phyloP scores from a whole-genome alignment of 2,888 invertebrate genomes.

The Ashinkailepas kermadecensis region DNA sequence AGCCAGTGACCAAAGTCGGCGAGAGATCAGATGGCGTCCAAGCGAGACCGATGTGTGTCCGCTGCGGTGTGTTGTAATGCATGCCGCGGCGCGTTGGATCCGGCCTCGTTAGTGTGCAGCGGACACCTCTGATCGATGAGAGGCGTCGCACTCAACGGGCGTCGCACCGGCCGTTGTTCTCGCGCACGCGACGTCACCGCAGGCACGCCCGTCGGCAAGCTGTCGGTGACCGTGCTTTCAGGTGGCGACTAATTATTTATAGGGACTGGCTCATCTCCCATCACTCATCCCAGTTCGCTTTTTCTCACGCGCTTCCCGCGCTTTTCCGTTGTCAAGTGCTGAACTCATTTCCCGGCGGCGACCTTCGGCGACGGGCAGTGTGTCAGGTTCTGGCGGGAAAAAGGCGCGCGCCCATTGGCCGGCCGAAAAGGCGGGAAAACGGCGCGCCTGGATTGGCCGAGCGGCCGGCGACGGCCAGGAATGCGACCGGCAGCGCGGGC shows the following conservation, averaged over 20 bases:
- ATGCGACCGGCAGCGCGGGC: not conserved
- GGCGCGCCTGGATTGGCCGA: not conserved
- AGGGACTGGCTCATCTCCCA: not conserved
- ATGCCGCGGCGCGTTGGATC: not conserved
- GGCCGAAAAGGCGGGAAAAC: conserved; percentile 5
- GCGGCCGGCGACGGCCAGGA: not conserved
- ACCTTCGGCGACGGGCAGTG: not conserved
- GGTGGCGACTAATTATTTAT: conserved; percentile 3
- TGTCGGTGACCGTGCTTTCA: not conserved
- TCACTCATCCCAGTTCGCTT: not conserved
- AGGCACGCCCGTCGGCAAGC: no score
- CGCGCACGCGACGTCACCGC: not conserved
- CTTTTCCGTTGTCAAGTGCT: conserved; percentile 1
- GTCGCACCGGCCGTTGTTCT: not conserved
- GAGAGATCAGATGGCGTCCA: no score
- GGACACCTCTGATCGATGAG: not conserved
- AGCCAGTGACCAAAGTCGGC: no score
- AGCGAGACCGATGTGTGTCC: no score
- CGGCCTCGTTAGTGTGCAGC: not conserved
- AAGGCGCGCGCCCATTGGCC: not conserved
- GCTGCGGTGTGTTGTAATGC: no score
- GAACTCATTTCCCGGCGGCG: conserved; percentile 1
- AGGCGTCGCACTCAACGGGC: not conserved
- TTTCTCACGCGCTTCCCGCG: not conserved
- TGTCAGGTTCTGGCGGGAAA: conserved; percentile 11